A percentile compares a stretch with the other conserved stretches of the same genome.
Conservation (phyloP, 37 sponge, comb jelly and placozoan species). For the Beroe forskalii region DNA sequence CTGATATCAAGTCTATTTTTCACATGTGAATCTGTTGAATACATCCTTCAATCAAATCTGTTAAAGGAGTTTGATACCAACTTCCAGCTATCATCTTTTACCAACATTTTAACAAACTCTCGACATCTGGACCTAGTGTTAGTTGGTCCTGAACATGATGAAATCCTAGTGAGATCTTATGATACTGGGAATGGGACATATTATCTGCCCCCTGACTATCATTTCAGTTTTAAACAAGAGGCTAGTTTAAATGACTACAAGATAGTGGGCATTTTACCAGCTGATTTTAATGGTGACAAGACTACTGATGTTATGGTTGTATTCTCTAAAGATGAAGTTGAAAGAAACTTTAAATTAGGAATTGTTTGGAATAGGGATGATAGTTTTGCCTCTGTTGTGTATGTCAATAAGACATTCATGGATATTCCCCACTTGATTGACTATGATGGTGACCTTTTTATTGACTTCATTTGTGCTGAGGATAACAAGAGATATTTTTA, state of each 20-base stretch:
- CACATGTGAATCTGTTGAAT: neutral
- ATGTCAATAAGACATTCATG: neutral
- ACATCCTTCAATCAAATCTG: neutral
- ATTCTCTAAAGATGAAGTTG: neutral
- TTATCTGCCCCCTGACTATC: neutral
- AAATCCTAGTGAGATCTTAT: neutral
- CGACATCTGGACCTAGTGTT: neutral
- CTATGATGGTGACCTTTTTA: neutral
- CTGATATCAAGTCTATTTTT: neutral
- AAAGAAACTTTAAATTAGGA: neutral
- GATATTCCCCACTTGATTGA: neutral
- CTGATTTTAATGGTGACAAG: slow-evolving; percentile 24
- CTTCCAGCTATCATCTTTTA: slow-evolving; percentile 4
- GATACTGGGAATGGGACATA: neutral
- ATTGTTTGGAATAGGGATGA: slow-evolving; percentile 9
- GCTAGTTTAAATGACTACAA: neutral
- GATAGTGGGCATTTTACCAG: neutral
- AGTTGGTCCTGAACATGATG: neutral
- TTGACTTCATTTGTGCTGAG: slow-evolving; percentile 3
- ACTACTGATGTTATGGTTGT: slow-evolving; percentile 46
- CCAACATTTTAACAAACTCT: neutral
- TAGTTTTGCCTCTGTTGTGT: neutral
- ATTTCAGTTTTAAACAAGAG: neutral
- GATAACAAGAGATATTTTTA: neutral
- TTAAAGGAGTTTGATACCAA: neutral